Conservation (phyloP, 2,113 vertebrate genomes). For the Saccopteryx leptura region DNA sequence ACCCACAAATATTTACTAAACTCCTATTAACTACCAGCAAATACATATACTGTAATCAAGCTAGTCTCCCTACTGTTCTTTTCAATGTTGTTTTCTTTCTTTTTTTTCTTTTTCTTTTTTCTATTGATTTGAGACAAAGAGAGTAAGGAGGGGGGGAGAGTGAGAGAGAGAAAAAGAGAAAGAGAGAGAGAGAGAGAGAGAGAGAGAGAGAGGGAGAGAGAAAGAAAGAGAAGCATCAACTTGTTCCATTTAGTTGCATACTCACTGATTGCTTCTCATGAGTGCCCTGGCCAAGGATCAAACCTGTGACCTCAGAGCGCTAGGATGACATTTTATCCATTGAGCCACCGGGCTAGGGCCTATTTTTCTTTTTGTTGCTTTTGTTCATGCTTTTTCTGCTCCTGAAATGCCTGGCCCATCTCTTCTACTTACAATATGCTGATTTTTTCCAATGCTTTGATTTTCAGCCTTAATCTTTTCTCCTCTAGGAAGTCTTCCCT, state of each 20-base stretch:
- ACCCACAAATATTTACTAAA: constrained; percentile 67
- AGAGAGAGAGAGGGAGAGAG: too few species aligned
- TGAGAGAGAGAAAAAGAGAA: too few species aligned
- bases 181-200: too few species aligned
- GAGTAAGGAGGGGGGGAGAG: too few species aligned
- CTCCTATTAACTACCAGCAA: background rate
- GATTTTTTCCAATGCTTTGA: background rate
- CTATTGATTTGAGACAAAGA: too few species aligned
- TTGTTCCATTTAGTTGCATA: too few species aligned
- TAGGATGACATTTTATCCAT: too few species aligned
- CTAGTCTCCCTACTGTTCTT: constrained; percentile 14
- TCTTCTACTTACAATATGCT: background rate
- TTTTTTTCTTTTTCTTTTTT: constrained; percentile 47
- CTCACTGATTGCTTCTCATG: too few species aligned
- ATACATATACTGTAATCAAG: background rate
- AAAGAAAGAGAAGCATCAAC: too few species aligned
- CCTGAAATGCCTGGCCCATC: background rate
- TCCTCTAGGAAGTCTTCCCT: background rate
- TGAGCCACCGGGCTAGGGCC: too few species aligned
- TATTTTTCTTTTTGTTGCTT: constrained; percentile 46
- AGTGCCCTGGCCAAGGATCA: too few species aligned
- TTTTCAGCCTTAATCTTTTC: background rate
- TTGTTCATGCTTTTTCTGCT: constrained; percentile 10
- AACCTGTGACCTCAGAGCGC: too few species aligned
- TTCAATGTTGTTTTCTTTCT: constrained; percentile 14